Conservation (phyloP, 2,113 vertebrate species). For the Zapornia atra region DNA sequence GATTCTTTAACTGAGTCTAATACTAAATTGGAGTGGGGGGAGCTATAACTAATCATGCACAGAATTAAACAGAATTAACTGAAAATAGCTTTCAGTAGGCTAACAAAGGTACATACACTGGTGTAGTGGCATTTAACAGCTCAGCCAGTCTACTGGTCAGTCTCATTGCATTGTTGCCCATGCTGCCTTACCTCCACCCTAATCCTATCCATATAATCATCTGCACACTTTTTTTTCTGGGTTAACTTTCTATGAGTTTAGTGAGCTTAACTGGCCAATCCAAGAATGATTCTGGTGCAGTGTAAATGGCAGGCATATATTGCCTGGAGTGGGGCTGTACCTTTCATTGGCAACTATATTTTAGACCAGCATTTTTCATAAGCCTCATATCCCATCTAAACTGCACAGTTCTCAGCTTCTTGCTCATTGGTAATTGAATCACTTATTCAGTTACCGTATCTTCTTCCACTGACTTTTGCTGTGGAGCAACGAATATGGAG, state of each 20-base stretch:
- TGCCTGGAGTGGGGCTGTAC: not conserved
- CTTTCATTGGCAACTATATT: not conserved
- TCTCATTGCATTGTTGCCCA: not conserved
- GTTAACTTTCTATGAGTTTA: not conserved
- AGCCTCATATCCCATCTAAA: not conserved
- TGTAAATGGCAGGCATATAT: not conserved
- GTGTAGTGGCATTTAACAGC: not conserved
- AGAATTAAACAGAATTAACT: not conserved
- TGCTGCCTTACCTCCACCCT: not conserved
- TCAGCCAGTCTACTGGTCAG: not conserved
- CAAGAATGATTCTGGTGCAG: not conserved
- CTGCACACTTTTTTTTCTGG: not conserved
- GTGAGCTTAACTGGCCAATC: not conserved
- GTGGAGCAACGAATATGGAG: not conserved
- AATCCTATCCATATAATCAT: not conserved
- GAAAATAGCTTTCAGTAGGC: not conserved
- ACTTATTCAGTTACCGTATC: not conserved
- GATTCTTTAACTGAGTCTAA: not conserved
- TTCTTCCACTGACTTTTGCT: not conserved
- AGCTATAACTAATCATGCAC: not conserved
- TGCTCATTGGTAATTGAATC: not conserved
- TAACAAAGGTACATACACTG: not conserved
- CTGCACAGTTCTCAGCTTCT: not conserved
- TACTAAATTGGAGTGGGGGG: not conserved
- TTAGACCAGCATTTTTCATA: not conserved